phyloP scores from a whole-genome alignment of 2,113 vertebrate species.

The Tapirus terrestris region DNA sequence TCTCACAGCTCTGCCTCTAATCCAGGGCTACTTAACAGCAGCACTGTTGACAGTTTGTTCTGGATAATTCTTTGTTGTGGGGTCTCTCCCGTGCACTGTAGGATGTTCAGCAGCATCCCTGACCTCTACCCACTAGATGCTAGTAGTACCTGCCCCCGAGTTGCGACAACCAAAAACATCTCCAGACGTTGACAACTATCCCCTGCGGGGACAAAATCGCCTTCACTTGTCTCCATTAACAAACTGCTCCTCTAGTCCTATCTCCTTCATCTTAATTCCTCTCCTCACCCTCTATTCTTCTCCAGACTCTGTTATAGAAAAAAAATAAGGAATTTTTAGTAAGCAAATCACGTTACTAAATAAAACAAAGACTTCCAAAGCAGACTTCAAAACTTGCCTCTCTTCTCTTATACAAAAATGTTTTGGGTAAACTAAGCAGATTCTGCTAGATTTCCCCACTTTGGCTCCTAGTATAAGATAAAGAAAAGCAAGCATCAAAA shows the following conservation, averaged over 20 bases:
- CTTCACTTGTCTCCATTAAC: not conserved
- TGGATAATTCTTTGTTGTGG: not conserved
- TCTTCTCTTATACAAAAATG: slow-evolving; percentile 12
- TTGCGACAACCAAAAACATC: not conserved
- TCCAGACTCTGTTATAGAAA: not conserved
- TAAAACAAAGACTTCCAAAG: not conserved
- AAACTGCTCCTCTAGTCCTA: not conserved
- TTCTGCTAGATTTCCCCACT: not conserved
- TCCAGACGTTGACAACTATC: not conserved
- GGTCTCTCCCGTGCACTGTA: not conserved
- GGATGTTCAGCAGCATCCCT: not conserved
- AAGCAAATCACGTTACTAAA: not conserved
- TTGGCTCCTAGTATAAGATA: not conserved
- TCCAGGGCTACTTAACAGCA: too few relatives aligned
- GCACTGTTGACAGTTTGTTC: fast-evolving
- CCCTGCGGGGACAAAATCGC: not conserved
- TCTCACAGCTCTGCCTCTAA: not conserved
- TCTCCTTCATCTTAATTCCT: not conserved
- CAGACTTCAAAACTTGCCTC: not conserved
- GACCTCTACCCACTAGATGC: not conserved
- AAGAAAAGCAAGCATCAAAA: not conserved
- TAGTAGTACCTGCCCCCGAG: not conserved
- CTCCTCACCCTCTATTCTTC: not conserved
- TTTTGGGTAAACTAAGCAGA: not conserved
- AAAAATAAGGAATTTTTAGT: not conserved